Base-by-base conservation (phyloP, 1,140 invertebrate genomes). In the Drosophila orosa region DNA sequence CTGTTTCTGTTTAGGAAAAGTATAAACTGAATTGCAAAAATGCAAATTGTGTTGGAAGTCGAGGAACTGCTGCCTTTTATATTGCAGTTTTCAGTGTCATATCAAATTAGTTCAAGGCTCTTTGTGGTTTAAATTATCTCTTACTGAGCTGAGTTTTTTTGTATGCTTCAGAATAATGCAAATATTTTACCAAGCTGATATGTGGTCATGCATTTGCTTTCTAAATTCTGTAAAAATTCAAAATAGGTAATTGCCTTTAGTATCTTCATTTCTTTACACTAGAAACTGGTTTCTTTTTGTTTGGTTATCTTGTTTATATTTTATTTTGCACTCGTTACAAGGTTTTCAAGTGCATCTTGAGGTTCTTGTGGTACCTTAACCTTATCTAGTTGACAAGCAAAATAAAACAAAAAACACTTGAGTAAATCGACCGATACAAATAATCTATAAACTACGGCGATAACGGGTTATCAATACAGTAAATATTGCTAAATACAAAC, bases 401-500 rank as follows among this genome's bases (percentile, higher is more conserved):
- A 42, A 33, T 24, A 62, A 9, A 17, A 24, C n/a, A 37, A 6
- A 37, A 33, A 37, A 15, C 45, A 50, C 65, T 65, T 24, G 25
- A 52, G 12, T n/a, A 33, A 67, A 40, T 67, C 44, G 44, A 17
- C 15, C 19, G n/a, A 50, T 9, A 40, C 45, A 68, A 50, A 31
- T 42, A 65, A 42, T 52, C 65, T 65, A 33, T 27, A 40, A 65
- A 35, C 45, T 22, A 33, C 4, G 24, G 10, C 22, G 60, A 65
- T 68, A 68, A 22, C 10, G 3, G 31, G 5, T 44, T 63, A 63
- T 63, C 50, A 63, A 42, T 42, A 58, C 61, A 63, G 48, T 56
- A 19, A 13, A 24, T 13, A 54, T 13, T 10, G 24, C 12, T 27
- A 1, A n/a, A 52, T 8, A 22, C 0, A 1, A 3, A 22, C 29